Base-by-base conservation (phyloP, 2,888 invertebrate genomes). In the Dinocampus coccinellae region DNA sequence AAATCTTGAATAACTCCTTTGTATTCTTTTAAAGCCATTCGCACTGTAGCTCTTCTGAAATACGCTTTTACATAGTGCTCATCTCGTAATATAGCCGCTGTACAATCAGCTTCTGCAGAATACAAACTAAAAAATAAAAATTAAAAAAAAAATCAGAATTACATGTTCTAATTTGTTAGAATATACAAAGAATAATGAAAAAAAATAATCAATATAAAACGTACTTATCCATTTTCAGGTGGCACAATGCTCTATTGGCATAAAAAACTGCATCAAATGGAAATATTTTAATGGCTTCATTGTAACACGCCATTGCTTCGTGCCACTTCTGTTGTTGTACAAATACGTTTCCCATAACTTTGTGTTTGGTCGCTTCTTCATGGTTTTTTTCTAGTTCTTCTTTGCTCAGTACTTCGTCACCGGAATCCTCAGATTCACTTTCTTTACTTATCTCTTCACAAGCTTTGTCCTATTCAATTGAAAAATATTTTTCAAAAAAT, bases 211-310 rank as follows among this genome's bases (percentile, higher is more conserved):
- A 16, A 4, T n/a, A 3, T n/a, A 0, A 47, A 70, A 87, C 89
- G 86, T 88, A 96, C 95, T 92, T 92, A 76, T 94, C 91, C 78
- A 92, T 90, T 88, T 95, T 97, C 10, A 97, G 89, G 75, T 93
- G 91, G 79, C 97, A 97, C 67, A 97, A 90, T 1, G 96, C 97
- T 78, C 98, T 90, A 86, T 98, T 98, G 0, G 96, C 95, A 81
- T 91, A 96, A 83, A 94, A 94, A 13, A 95, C 90, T 1, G 97
- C 92, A 85, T 96, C 92, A 84, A 92, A 91, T 9, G 93, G 91
- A 80, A 95, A 95, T 70, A 93, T 87, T 72, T 94, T 92, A 47
- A 99, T 97, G 0, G 98, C 98, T 83, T 93, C 91, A 53, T 92
- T 93, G 85, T 99, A 99, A 84, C 94, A 94, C 6, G 91, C 88